phyloP scores from a whole-genome alignment of 1,140 invertebrate species.

The Philopotamus ludificatus region DNA sequence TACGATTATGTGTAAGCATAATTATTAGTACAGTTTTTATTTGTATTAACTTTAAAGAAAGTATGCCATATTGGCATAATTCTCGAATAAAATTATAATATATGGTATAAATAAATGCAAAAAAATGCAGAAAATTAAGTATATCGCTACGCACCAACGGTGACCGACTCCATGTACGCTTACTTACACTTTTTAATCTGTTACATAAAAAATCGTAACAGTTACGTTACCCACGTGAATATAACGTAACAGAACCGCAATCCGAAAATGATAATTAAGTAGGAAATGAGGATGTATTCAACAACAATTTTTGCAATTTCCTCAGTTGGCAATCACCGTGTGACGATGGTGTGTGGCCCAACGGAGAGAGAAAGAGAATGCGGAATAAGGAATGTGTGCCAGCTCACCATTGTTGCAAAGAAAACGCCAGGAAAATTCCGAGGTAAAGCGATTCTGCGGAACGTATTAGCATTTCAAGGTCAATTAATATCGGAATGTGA shows the following conservation, averaged over 20 bases:
- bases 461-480: too few species aligned
- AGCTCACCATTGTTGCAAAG: too few species aligned
- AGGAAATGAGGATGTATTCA: constrained; percentile 25
- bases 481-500: too few species aligned
- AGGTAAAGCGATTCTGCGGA: too few species aligned
- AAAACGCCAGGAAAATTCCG: too few species aligned
- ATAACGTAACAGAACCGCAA: constrained; percentile 7
- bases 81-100: too few species aligned
- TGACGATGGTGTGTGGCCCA: neutral
- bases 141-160: neutral
- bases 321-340: neutral
- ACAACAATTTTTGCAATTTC: constrained; percentile 21
- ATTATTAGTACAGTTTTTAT: too few species aligned
- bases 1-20: too few species aligned
- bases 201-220: constrained; percentile 17
- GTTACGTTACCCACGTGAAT: constrained; percentile 20
- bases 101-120: too few species aligned
- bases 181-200: constrained; percentile 10
- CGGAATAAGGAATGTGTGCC: neutral
- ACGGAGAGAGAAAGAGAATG: constrained; percentile 5
- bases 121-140: too few species aligned
- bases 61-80: too few species aligned
- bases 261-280: constrained; percentile 12
- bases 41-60: too few species aligned
- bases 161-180: neutral